These are phyloP conservation scores for Calephelis nemesis DNA, from an alignment of 1,140 invertebrate genomes.

Conservation along the genomic window DNA sequence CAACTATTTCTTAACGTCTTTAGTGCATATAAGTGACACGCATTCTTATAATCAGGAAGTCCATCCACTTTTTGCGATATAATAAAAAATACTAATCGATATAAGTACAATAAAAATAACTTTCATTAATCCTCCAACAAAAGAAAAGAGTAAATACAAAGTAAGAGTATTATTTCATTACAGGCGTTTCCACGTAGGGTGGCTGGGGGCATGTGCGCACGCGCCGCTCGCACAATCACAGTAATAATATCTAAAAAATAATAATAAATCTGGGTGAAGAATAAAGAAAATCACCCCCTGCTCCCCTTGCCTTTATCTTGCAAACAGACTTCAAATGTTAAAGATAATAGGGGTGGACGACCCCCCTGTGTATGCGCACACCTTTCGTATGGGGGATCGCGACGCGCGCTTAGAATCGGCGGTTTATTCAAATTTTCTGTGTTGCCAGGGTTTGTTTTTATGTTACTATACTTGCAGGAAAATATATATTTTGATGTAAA, in stretches of 20 bases:
- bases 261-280: conserved; percentile 78
- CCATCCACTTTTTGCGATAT: not conserved
- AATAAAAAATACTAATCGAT: conserved; percentile 38
- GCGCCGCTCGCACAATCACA: conserved; percentile 67
- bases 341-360: conserved; percentile 74
- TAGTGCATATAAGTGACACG: no score
- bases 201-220: conserved; percentile 72
- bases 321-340: conserved; percentile 75
- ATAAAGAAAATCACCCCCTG: conserved; percentile 77
- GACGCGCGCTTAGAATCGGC: conserved; percentile 53
- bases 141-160: conserved; percentile 59
- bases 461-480: not conserved
- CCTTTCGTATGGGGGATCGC: conserved; percentile 57
- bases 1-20: no score
- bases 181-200: conserved; percentile 49
- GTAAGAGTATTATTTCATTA: conserved; percentile 70
- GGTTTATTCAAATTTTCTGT: conserved; percentile 67
- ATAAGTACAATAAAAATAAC: conserved; percentile 47
- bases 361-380: conserved; percentile 55
- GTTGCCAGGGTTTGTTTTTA: conserved; percentile 11
- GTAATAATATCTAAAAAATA: conserved; percentile 79
- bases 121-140: conserved; percentile 71
- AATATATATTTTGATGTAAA: not conserved
- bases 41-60: not conserved
- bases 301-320: conserved; percentile 77